A percentile compares a stretch with the other conserved stretches of the same genome.
These are phyloP conservation scores for Andrena hattorfiana DNA, from an alignment of 2,888 invertebrate genomes.

Conservation along the genomic window DNA sequence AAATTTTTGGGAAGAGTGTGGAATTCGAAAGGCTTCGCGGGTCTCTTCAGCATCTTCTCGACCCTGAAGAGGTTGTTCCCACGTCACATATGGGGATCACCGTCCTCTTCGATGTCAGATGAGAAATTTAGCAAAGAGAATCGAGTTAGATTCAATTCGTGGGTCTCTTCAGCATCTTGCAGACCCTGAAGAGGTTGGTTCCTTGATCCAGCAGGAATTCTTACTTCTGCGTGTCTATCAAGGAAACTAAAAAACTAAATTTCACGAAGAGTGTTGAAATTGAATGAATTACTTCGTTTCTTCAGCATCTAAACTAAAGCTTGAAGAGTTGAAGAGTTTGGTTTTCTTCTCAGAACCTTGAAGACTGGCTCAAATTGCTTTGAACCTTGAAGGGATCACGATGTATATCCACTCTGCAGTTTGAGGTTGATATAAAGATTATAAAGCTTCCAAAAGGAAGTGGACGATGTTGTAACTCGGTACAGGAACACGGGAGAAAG, in stretches of 20 bases:
- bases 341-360: too few species aligned
- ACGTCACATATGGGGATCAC: background rate
- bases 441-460: background rate
- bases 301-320: background rate
- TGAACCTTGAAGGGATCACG: conserved; percentile 14
- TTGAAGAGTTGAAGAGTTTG: background rate
- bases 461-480: background rate
- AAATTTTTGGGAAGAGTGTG: background rate
- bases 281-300: background rate
- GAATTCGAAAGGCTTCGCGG: background rate
- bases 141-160: too few species aligned
- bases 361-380: background rate
- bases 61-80: background rate
- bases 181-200: background rate
- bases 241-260: too few species aligned
- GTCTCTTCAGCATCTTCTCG: background rate
- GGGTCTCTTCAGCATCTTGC: background rate
- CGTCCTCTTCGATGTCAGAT: background rate
- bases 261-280: background rate
- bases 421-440: background rate
- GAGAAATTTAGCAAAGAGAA: too few species aligned
- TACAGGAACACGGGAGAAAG: conserved; percentile 1
- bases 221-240: too few species aligned
- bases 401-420: conserved; percentile 2
- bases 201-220: background rate